Percentiles rank a stretch among this genome's conserved stretches.
Conservation (phyloP, 1,140 invertebrate genomes). For the Adelges cooleyi region DNA sequence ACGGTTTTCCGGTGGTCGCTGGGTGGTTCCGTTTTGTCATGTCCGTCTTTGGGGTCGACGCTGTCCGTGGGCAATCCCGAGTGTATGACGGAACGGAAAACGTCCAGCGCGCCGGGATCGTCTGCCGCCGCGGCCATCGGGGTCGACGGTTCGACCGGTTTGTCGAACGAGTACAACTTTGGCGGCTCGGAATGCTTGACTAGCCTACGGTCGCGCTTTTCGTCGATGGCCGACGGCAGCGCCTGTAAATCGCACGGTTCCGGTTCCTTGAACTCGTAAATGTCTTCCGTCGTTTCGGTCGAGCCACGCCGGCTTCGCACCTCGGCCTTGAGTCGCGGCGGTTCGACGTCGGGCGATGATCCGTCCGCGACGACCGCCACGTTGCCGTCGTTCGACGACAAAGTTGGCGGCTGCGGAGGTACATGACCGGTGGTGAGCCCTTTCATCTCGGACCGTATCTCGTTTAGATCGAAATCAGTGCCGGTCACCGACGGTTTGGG, state of each 20-base stretch:
- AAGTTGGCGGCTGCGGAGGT: no score
- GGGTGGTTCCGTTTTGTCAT: neutral
- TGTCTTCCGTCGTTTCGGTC: conserved; percentile 44
- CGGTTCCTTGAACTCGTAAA: conserved; percentile 81
- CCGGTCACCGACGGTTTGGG: conserved; percentile 47
- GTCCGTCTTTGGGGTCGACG: neutral
- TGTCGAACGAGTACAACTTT: neutral
- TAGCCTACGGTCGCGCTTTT: conserved; percentile 33
- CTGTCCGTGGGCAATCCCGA: neutral
- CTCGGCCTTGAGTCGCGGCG: no score
- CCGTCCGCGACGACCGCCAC: no score
- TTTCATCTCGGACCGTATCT: conserved; percentile 71
- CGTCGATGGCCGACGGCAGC: conserved; percentile 40
- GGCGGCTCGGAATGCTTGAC: neutral
- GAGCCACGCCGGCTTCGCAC: no score
- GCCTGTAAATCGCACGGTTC: conserved; percentile 73
- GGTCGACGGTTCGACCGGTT: neutral
- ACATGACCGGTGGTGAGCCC: conserved; percentile 40
- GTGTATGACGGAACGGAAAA: no score
- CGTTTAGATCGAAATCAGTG: conserved; percentile 66
- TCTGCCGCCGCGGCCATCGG: neutral
- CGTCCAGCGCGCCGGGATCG: no score
- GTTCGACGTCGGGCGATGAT: no score
- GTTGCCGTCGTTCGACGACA: no score
- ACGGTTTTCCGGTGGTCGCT: no score